phyloP scores from a whole-genome alignment of 2,797 vertebrate species.

The Coccyzus lansbergi region DNA sequence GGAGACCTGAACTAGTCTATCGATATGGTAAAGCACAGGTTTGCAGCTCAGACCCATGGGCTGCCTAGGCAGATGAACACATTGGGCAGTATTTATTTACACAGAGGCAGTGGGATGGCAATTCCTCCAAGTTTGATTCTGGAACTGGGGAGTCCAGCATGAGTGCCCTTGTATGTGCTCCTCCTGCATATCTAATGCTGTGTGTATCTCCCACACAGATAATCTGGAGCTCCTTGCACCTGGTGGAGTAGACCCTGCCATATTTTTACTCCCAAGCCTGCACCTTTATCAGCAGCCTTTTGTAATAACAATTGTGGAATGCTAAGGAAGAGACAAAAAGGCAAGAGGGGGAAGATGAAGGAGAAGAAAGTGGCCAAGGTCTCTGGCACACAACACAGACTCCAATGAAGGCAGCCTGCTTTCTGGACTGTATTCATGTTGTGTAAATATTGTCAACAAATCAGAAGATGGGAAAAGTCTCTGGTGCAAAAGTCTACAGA shows the following conservation, averaged over 20 bases:
- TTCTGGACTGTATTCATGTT: neutral
- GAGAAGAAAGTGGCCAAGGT: neutral
- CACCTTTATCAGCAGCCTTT: neutral
- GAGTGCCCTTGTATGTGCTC: neutral
- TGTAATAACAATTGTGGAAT: neutral
- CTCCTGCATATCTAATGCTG: neutral
- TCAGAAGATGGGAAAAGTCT: neutral
- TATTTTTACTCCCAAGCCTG: neutral
- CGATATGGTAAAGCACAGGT: neutral
- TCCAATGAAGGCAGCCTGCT: neutral
- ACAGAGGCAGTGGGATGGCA: fast-evolving
- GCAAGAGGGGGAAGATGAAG: neutral
- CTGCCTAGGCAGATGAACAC: neutral
- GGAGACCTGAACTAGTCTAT: neutral
- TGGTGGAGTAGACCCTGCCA: neutral
- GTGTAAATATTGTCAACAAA: neutral
- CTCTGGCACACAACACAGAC: neutral
- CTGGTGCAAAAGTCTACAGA: neutral
- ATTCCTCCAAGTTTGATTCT: neutral
- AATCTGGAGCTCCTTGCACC: neutral
- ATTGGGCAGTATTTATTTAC: neutral
- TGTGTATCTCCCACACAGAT: neutral
- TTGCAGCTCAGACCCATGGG: neutral
- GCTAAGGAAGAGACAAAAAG: neutral
- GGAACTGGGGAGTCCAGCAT: neutral